Evolutionary conservation across 92 coral and sea anemone species (phyloP).

Genomic region (Phenganax marumi): DNA sequence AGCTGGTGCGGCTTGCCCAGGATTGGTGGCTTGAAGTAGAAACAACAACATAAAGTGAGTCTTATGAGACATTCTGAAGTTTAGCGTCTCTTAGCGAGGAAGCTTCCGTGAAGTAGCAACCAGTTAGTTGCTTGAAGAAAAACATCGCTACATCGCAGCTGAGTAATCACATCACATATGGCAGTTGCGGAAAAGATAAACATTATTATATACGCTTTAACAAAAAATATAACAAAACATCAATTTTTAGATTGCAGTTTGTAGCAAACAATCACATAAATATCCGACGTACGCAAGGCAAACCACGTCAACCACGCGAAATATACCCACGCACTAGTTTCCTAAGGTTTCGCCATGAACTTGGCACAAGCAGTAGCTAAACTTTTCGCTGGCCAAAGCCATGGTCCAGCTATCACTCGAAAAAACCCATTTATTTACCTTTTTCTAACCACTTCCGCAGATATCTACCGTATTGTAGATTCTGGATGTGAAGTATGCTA

Average conservation of each 20-base stretch:
- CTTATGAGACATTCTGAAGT: background rate
- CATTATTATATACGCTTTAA: background rate
- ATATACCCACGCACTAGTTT: too few relatives aligned
- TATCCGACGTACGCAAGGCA: too few relatives aligned
- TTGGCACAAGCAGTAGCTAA: too few relatives aligned
- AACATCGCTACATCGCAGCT: constrained; percentile 18
- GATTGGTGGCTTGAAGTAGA: background rate
- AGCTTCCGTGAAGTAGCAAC: background rate
- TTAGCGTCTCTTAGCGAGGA: background rate
- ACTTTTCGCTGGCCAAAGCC: too few relatives aligned
- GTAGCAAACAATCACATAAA: too few relatives aligned
- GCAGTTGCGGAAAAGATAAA: constrained; percentile 7
- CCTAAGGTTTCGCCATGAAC: too few relatives aligned
- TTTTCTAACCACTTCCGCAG: too few relatives aligned
- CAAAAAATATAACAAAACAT: background rate
- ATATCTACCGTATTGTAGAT: too few relatives aligned
- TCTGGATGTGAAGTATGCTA: too few relatives aligned
- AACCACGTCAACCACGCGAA: too few relatives aligned
- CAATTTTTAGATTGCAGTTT: background rate
- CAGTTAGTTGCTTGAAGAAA: constrained; percentile 1
- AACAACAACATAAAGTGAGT: background rate
- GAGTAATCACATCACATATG: constrained; percentile 29
- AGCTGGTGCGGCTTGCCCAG: constrained; percentile 23
- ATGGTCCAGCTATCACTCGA: too few relatives aligned
- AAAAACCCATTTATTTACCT: too few relatives aligned